These are phyloP conservation scores for Rutilus rutilus DNA, from an alignment of 2,113 vertebrate genomes.

Conservation along the genomic window DNA sequence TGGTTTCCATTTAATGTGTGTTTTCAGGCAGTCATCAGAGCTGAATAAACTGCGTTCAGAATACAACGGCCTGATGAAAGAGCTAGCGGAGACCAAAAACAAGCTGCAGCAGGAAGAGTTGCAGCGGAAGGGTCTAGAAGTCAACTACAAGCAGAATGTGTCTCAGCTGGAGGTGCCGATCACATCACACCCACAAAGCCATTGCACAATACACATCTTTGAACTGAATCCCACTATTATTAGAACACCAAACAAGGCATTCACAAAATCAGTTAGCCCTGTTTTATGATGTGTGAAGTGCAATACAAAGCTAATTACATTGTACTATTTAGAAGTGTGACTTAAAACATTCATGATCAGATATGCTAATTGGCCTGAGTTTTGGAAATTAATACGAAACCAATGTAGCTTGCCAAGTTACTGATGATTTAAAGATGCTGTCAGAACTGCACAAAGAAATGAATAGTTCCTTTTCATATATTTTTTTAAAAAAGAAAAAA, in stretches of 20 bases:
- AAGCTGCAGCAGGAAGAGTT: slow-evolving; percentile 94
- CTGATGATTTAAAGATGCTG: not conserved
- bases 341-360: not conserved
- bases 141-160: slow-evolving; percentile 85
- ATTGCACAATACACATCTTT: not conserved
- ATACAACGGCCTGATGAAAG: slow-evolving; percentile 86
- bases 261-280: too few relatives aligned
- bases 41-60: slow-evolving; percentile 93
- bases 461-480: too few relatives aligned
- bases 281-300: not conserved
- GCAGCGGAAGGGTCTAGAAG: slow-evolving; percentile 93
- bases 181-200: not conserved
- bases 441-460: not conserved
- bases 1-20: not conserved
- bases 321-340: not conserved
- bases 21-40: slow-evolving; percentile 89
- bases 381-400: not conserved
- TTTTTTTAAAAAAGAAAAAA: too few relatives aligned
- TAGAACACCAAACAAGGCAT: not conserved
- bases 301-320: not conserved
- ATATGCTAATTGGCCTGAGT: not conserved
- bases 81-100: slow-evolving; percentile 87
- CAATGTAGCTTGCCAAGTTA: not conserved
- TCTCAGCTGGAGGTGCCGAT: slow-evolving; percentile 78
- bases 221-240: not conserved